These are phyloP conservation scores for Gymnoscopelus braueri DNA, from an alignment of 2,797 vertebrate species.

Conservation along the genomic window DNA sequence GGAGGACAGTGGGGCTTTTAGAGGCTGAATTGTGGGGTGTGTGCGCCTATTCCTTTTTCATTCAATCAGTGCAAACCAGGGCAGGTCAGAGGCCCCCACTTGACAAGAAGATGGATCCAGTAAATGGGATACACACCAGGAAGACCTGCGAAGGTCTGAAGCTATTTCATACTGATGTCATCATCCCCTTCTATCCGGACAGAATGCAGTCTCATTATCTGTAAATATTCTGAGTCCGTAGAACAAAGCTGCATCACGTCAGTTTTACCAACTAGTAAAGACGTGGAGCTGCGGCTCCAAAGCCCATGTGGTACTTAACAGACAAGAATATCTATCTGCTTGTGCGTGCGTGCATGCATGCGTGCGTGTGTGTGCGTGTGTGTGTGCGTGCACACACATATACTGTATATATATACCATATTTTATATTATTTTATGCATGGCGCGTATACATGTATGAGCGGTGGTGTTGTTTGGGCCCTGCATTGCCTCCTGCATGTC, in stretches of 20 bases:
- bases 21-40: conserved; percentile 7
- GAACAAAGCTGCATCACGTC: conserved; percentile 63
- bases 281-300: conserved; percentile 42
- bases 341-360: no score
- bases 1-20: neutral
- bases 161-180: conserved; percentile 75
- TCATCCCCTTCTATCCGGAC: conserved; percentile 69
- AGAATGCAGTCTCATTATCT: conserved; percentile 66
- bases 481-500: conserved; percentile 47
- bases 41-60: conserved; percentile 34
- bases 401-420: no score
- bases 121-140: conserved; percentile 27
- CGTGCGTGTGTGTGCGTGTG: no score
- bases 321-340: neutral
- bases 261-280: conserved; percentile 56
- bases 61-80: conserved; percentile 38
- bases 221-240: conserved; percentile 49
- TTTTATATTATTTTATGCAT: neutral
- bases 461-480: conserved; percentile 1
- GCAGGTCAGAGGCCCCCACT: conserved; percentile 58
- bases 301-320: conserved; percentile 48
- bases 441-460: neutral
- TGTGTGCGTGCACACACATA: no score
- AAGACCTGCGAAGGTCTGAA: conserved; percentile 46
- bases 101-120: conserved; percentile 44